phyloP scores from a whole-genome alignment of 2,113 vertebrate species.

The Columba janthina region DNA sequence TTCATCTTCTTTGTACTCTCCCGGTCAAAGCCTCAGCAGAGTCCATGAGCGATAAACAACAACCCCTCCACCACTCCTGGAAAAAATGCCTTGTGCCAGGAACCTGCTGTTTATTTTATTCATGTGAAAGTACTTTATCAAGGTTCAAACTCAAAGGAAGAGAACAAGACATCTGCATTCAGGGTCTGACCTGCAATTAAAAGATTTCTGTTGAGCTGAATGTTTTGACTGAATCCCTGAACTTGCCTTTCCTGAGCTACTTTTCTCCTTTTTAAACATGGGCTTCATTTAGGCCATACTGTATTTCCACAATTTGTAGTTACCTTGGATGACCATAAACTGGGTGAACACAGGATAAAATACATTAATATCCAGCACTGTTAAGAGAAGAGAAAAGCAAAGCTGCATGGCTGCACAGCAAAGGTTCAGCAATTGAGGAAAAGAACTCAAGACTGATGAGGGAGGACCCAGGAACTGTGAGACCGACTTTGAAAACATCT shows the following conservation, averaged over 20 bases:
- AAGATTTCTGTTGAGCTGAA: not conserved
- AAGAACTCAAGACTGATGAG: not conserved
- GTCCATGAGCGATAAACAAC: not conserved
- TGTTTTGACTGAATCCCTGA: not conserved
- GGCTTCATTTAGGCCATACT: not conserved
- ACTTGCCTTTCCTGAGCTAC: not conserved
- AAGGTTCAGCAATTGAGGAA: not conserved
- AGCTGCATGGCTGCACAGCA: not conserved
- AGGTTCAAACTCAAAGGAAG: not conserved
- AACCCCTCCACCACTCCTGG: not conserved
- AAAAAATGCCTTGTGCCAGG: not conserved
- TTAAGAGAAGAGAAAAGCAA: not conserved
- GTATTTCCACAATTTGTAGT: not conserved
- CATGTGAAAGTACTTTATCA: not conserved
- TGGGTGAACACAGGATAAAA: not conserved
- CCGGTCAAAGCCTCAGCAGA: not conserved
- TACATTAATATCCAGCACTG: not conserved
- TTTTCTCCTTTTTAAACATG: not conserved
- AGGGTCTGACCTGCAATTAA: not conserved
- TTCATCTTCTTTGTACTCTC: not conserved
- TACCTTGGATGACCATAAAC: not conserved
- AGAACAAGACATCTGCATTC: not conserved
- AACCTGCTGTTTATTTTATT: not conserved
- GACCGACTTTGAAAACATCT: not conserved
- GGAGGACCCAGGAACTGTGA: not conserved